Percentiles rank a stretch among this genome's conserved stretches.
Conservation (phyloP, 2,888 invertebrate species). For the Rhogogaster chlorosoma region DNA sequence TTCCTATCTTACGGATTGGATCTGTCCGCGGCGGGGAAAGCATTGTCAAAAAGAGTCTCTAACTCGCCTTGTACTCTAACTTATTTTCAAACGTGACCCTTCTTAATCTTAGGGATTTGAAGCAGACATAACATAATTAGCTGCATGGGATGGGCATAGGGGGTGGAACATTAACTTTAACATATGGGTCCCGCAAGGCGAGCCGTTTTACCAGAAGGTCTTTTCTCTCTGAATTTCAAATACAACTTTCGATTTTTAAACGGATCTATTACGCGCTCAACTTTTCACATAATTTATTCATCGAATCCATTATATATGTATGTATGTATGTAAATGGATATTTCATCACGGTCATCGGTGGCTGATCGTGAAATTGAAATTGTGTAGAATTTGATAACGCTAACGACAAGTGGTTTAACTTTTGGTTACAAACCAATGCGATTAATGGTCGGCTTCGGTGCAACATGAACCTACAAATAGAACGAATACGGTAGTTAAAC, state of each 20-base stretch:
- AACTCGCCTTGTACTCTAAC: slow-evolving; percentile 9
- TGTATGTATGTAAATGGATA: not conserved
- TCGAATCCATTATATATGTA: not conserved
- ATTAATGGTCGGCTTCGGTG: slow-evolving; percentile 38
- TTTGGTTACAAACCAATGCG: slow-evolving; percentile 20
- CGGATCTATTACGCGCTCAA: not conserved
- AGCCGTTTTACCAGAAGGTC: slow-evolving; percentile 24
- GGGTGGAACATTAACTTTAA: slow-evolving; percentile 48
- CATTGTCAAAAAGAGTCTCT: slow-evolving; percentile 10
- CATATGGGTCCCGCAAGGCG: slow-evolving; percentile 50
- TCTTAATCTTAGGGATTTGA: slow-evolving; percentile 61
- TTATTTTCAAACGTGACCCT: slow-evolving; percentile 58
- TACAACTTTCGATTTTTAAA: slow-evolving; percentile 8
- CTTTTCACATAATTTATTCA: not conserved
- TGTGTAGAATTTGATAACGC: slow-evolving; percentile 20
- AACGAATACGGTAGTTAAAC: slow-evolving; percentile 32
- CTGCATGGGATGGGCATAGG: slow-evolving; percentile 26
- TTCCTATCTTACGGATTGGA: slow-evolving; percentile 3
- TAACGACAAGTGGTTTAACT: slow-evolving; percentile 31
- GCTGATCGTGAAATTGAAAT: not conserved
- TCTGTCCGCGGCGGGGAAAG: not conserved
- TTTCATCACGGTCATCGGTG: not conserved
- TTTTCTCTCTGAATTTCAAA: slow-evolving; percentile 5
- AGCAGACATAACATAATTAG: slow-evolving; percentile 62
- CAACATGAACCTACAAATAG: slow-evolving; percentile 15